phyloP scores from a whole-genome alignment of 1,140 invertebrate genomes.

The Pachypeltis micranthus region DNA sequence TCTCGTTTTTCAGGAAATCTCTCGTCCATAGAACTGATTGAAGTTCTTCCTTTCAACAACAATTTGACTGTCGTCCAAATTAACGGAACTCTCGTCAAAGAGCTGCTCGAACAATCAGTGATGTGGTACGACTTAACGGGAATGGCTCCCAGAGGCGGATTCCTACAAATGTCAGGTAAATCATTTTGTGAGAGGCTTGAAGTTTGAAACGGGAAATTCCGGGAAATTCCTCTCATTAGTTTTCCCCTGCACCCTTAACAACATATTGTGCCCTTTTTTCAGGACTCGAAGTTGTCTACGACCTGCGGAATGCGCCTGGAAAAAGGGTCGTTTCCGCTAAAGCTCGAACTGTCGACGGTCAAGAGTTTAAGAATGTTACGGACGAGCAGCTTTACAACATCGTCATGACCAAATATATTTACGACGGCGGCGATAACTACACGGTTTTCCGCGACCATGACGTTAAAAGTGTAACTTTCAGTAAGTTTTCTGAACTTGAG shows the following conservation, averaged over 20 bases:
- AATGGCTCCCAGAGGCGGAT: slow-evolving; percentile 2
- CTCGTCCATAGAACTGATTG: slow-evolving; percentile 42
- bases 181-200: not conserved
- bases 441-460: not conserved
- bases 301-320: slow-evolving; percentile 38
- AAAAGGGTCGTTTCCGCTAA: slow-evolving; percentile 36
- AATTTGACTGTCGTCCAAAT: slow-evolving; percentile 37
- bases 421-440: not conserved
- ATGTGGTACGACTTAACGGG: slow-evolving; percentile 17
- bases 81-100: slow-evolving; percentile 31
- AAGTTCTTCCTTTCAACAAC: slow-evolving; percentile 47
- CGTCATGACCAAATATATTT: not conserved
- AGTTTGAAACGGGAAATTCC: not conserved
- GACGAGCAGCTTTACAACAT: not conserved
- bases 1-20: slow-evolving; percentile 40
- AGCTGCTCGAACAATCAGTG: slow-evolving; percentile 21
- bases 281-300: slow-evolving; percentile 39
- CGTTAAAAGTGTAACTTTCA: not conserved
- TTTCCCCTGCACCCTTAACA: not conserved
- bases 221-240: no score
- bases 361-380: not conserved
- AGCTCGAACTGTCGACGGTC: not conserved
- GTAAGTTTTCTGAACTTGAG: not conserved
- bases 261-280: not conserved
- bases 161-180: slow-evolving; percentile 24